Evolutionary conservation across 2,797 vertebrate genomes (phyloP), one percentile per base, ranked within the genome.

Genomic region (Takifugu rubripes): DNA sequence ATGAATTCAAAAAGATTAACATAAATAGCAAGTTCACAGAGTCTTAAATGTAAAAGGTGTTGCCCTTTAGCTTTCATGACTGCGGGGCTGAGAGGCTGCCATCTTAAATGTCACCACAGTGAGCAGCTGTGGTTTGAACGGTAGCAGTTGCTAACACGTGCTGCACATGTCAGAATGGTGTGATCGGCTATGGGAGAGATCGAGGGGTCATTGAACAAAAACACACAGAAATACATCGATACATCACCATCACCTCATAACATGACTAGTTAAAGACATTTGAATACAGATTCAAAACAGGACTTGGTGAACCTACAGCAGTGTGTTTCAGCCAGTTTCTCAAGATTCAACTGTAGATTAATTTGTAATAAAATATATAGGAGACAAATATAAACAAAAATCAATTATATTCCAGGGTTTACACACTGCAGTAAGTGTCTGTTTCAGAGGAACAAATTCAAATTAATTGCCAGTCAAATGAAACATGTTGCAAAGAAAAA

Each of bases 351-450:
- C 52, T 65, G 8, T 43, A 25, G 57, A 54, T 72, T 46, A 49
- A 68, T 58, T 62, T 40, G 9, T 52, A 45, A 50, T 25, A 26
- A 45, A 61, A 64, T 26, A 21, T 57, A 70, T 55, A 44, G 21
- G 21, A 21, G 25, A 65, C 52, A 51, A 33, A 24, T 48, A 29
- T 40, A 43, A 57, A 77, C 48, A 45, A 40, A 14, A 49, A 61
- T 66, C 70, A 76, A 82, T 74, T 5, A 3, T 49, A 59, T 54
- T 52, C 68, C 57, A 76, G 12, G 42, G 49, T 65, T 74, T 56
- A 78, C 44, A 84, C 89, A 84, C 87, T 89, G 90, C 87, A 83
- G 87, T 84, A 88, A 84, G 85, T 79, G 83, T 83, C 77, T 67
- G 68, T 79, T 84, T 86, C 54, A 79, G 79, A 81, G 82, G 81